Conservation (phyloP, 2,113 vertebrate species). For the Plecotus auritus region DNA sequence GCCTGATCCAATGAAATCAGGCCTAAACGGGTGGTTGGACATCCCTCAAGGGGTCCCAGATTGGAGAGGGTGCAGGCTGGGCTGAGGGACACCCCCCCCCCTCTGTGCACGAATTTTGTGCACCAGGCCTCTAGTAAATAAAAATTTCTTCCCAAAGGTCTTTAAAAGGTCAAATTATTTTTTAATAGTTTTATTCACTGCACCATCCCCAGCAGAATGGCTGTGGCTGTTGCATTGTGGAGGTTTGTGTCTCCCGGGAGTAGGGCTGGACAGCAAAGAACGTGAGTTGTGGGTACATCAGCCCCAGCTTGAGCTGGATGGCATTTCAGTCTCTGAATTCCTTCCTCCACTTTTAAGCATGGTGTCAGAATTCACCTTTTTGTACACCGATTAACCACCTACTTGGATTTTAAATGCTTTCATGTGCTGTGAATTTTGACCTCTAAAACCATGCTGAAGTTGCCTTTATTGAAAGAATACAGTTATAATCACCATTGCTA, state of each 20-base stretch:
- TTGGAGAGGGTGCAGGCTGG: no score
- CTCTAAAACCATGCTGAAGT: background rate
- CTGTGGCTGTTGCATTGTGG: background rate
- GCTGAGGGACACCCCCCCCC: no score
- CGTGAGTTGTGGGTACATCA: background rate
- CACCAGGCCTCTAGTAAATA: no score
- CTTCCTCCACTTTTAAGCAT: constrained; percentile 11
- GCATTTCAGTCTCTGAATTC: background rate
- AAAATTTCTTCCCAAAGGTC: background rate
- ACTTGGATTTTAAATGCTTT: constrained; percentile 52
- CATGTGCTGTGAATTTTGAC: constrained; percentile 35
- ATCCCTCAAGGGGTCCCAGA: no score
- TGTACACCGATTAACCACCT: constrained; percentile 38
- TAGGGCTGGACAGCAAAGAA: background rate
- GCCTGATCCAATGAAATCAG: no score
- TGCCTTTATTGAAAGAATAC: constrained; percentile 31
- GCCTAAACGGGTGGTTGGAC: no score
- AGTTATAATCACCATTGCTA: constrained; percentile 39
- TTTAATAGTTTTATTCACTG: background rate
- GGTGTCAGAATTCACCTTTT: constrained; percentile 40
- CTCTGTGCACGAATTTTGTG: no score
- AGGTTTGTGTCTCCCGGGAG: background rate
- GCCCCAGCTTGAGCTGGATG: background rate
- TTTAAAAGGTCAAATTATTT: background rate
- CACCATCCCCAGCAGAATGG: no score